A percentile compares a stretch with the other conserved stretches of the same genome.
These are phyloP conservation scores for Lomographa bimaculata DNA, from an alignment of 2,888 invertebrate genomes.

Conservation along the genomic window DNA sequence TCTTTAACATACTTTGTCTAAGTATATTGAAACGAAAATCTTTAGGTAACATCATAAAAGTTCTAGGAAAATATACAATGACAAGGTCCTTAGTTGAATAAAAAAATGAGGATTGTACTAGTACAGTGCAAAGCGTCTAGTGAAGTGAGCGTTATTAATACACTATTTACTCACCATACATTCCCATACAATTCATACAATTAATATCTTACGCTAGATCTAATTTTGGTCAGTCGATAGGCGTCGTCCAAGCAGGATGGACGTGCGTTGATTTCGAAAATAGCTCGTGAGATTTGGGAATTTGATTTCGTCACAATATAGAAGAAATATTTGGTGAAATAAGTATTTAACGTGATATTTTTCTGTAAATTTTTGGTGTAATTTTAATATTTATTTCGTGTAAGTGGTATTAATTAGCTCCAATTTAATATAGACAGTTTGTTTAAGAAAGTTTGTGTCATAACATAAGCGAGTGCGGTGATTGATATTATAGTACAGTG, in stretches of 20 bases:
- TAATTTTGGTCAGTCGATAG: constrained; percentile 30
- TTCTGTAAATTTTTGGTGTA: neutral
- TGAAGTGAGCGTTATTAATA: constrained; percentile 72
- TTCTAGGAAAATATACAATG: neutral
- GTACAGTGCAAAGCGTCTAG: constrained; percentile 24
- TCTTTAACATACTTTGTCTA: no score
- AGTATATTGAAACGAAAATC: no score
- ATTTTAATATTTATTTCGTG: neutral
- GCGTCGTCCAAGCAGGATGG: constrained; percentile 8
- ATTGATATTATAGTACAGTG: constrained; percentile 2
- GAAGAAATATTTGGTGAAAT: neutral
- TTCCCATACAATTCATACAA: constrained; percentile 20
- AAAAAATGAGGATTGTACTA: no score
- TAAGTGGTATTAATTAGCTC: neutral
- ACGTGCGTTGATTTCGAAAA: no score
- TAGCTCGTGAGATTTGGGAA: constrained; percentile 4
- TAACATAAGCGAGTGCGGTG: no score
- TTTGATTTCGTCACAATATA: no score
- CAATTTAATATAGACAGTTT: no score
- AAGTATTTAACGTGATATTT: neutral
- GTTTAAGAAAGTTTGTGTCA: constrained; percentile 5
- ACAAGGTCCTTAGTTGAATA: no score
- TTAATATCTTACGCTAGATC: constrained; percentile 20
- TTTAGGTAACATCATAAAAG: no score
- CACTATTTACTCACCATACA: constrained; percentile 43